These are phyloP conservation scores for Cylloceria caligata DNA, from an alignment of 2,888 invertebrate genomes.

Conservation along the genomic window DNA sequence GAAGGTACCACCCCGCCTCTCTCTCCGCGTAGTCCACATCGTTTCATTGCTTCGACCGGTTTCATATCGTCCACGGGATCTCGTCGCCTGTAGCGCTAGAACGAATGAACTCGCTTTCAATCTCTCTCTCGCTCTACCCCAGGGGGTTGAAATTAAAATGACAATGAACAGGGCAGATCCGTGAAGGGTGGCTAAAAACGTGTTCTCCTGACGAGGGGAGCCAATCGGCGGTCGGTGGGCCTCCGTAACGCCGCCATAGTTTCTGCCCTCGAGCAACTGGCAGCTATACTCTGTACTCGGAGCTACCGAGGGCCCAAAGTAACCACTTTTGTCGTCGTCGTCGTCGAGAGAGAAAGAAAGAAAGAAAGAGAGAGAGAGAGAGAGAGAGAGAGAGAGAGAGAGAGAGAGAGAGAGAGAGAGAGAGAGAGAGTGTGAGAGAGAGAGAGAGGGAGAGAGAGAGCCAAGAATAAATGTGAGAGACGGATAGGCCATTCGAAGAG, in stretches of 20 bases:
- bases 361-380: constrained; percentile 44
- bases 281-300: constrained; percentile 38
- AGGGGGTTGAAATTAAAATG: constrained; percentile 83
- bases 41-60: constrained; percentile 75
- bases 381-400: background rate
- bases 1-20: constrained; percentile 11
- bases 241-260: constrained; percentile 80
- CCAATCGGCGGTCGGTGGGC: constrained; percentile 81
- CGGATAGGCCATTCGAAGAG: constrained; percentile 39
- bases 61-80: constrained; percentile 64
- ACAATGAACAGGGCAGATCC: constrained; percentile 82
- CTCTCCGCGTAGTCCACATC: constrained; percentile 71
- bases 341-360: constrained; percentile 54
- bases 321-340: constrained; percentile 55
- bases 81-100: constrained; percentile 47
- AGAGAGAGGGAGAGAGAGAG: no score
- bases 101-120: constrained; percentile 67
- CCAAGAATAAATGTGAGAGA: no score
- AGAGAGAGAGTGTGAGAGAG: no score
- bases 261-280: constrained; percentile 70
- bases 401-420: no score
- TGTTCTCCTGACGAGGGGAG: constrained; percentile 77
- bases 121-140: constrained; percentile 69
- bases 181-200: constrained; percentile 82
- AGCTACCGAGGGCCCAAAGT: constrained; percentile 44